A percentile compares a stretch with the other conserved stretches of the same genome.
Evolutionary conservation across 2,113 vertebrate species (phyloP).

Genomic region (Apeltes quadracus): DNA sequence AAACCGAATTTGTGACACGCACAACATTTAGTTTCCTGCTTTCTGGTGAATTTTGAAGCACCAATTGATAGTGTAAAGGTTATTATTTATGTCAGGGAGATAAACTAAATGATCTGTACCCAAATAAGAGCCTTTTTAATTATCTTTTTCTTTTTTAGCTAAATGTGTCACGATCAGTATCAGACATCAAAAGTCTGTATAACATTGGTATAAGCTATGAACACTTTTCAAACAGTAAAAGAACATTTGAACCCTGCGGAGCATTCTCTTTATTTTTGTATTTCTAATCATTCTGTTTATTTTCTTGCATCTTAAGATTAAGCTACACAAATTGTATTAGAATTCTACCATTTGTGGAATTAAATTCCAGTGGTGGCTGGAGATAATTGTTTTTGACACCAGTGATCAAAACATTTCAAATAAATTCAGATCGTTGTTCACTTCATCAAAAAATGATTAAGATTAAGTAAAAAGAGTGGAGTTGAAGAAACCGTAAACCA

Average conservation of each 20-base stretch:
- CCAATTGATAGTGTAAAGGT: not conserved
- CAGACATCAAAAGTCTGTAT: not conserved
- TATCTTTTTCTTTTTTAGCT: not conserved
- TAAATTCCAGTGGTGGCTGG: not conserved
- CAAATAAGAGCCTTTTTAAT: not conserved
- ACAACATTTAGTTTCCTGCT: not conserved
- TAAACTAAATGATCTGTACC: not conserved
- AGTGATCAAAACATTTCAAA: slow-evolving; percentile 1
- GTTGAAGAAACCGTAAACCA: not conserved
- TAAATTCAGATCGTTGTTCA: not conserved
- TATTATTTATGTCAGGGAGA: not conserved
- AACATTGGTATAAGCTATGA: not conserved
- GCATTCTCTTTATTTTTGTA: not conserved
- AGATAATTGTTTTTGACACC: not conserved
- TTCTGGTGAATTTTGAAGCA: not conserved
- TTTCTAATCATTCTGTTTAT: not conserved
- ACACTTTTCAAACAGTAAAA: not conserved
- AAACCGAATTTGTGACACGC: not conserved
- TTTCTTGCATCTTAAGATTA: not conserved
- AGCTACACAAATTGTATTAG: not conserved
- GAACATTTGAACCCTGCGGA: not conserved
- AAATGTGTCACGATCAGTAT: not conserved
- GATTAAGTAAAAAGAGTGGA: not conserved
- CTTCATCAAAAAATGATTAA: not conserved
- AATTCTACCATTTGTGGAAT: not conserved